Evolutionary conservation across 2,888 invertebrate genomes (phyloP), one percentile per base, ranked within the genome.

Genomic region (Leptopilina myrica): DNA sequence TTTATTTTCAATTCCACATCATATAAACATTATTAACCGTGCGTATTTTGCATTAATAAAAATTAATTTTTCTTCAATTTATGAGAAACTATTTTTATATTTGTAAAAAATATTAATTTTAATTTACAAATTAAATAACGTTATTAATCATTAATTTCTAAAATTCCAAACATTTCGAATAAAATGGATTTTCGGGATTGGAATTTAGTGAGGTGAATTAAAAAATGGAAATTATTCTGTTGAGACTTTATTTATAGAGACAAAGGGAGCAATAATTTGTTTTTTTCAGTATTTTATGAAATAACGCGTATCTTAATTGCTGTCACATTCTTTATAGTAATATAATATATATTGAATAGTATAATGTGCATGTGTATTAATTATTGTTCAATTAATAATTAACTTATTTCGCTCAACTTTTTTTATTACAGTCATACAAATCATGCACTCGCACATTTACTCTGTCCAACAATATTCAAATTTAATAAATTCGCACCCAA

Each of bases 271-370:
- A 85, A 85, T 85, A 85, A 49, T 49, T 49, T 49, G 43, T 49
- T 49, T 49, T 80, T 84, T 81, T 88, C 86, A 86, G 83, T 89
- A 86, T 88, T 26, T 89, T 86, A 88, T 87, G 88, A 90, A 90
- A 88, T 88, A 89, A 90, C 86, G 87, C 87, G 87, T 88, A 84
- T 84, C 87, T 89, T 88, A 88, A 86, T 89, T 89, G 89, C 86
- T 87, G 88, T 90, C 89, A 89, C 88, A 90, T 89, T 86, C 86
- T 86, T 86, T 85, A 85, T 83, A 85, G 84, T 76, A 75, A 79
- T 83, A 83, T 84, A 81, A 86, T 85, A 87, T 86, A 82, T 87
- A 86, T 86, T 80, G 84, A 83, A 89, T 88, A 87, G 83, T 88
- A 86, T 83, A 86, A 88, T 88, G 89, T 89, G 89, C 89, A 88